Conservation (phyloP, 2,888 invertebrate species). For the Diploptera punctata region DNA sequence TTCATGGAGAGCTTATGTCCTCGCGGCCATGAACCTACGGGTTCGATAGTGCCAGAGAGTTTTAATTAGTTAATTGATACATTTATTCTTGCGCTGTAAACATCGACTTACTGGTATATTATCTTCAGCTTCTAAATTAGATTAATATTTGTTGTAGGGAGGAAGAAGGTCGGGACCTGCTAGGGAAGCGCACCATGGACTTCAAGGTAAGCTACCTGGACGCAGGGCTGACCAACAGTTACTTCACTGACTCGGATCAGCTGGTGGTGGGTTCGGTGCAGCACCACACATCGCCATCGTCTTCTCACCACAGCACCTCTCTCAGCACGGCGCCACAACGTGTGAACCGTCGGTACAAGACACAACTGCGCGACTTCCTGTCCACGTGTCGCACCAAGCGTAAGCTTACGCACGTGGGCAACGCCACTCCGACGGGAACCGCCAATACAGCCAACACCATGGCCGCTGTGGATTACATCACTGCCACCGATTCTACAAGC, state of each 20-base stretch:
- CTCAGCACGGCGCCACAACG: slow-evolving; percentile 64
- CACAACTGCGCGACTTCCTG: slow-evolving; percentile 89
- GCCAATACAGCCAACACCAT: slow-evolving; percentile 33
- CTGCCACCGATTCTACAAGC: slow-evolving; percentile 50
- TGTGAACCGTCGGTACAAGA: slow-evolving; percentile 90
- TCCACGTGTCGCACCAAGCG: slow-evolving; percentile 90
- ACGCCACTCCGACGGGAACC: slow-evolving; percentile 14
- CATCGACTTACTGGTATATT: no score
- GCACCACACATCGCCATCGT: slow-evolving; percentile 43
- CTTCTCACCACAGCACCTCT: slow-evolving; percentile 52
- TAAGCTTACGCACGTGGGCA: slow-evolving; percentile 54
- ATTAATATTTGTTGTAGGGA: no score
- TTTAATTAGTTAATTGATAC: no score
- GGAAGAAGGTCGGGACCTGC: slow-evolving; percentile 96
- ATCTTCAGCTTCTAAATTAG: no score
- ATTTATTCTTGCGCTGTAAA: no score
- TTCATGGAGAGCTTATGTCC: no score
- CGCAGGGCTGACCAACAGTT: slow-evolving; percentile 88
- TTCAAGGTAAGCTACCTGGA: slow-evolving; percentile 98
- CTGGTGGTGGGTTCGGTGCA: slow-evolving; percentile 62
- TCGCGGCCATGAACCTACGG: no score
- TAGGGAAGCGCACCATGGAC: slow-evolving; percentile 98
- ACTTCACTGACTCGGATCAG: slow-evolving; percentile 88
- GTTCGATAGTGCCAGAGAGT: no score
- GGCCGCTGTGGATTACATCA: slow-evolving; percentile 41